Evolutionary conservation across 2,888 invertebrate species (phyloP), one percentile per base, ranked within the genome.

Genomic region (Gastracanthus pulcherrimus): DNA sequence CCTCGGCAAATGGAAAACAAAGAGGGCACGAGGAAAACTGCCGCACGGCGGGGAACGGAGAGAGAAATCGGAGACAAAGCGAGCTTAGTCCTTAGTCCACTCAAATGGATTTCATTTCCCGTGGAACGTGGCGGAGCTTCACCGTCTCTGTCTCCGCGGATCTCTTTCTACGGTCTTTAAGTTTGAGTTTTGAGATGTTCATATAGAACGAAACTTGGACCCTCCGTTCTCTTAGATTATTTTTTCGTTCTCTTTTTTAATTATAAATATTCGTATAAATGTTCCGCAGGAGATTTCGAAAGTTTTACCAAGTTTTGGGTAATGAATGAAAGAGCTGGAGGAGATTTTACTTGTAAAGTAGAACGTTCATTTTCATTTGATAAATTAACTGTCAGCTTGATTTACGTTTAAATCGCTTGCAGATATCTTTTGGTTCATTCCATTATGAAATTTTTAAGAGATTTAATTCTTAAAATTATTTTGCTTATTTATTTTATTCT

Each of bases 71-170:
- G 55, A 36, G 38, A 1, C 55, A 55, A 64, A 55, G 31, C 69
- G 38, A n/a, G n/a, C n/a, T n/a, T 26, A 2, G 55, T 55, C 60
- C 80, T 69, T 70, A 70, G 80, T 69, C 75, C 75, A 80, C 75
- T 75, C 75, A 80, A 80, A 80, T 80, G 70, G 60, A 80, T 80
- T 80, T 80, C 80, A 70, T 75, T 80, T 80, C 29, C 4, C 1
- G 77, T 9, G 41, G 29, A 34, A 5, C 23, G 29, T 69, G 19
- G 48, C 31, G 23, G 13, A 72, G 29, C 41, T 31, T 60, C 26
- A 19, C 29, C 34, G 11, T 34, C 45, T 29, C 29, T 70, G 9
- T 55, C 60, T 60, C 13, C 16, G 2, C 23, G 16, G n/a, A 2
- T 41, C 31, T n/a, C 16, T 48, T 19, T 38, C 45, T 60, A 36